Base-by-base conservation (phyloP, 2,797 vertebrate genomes). In the Trachops cirrhosus region DNA sequence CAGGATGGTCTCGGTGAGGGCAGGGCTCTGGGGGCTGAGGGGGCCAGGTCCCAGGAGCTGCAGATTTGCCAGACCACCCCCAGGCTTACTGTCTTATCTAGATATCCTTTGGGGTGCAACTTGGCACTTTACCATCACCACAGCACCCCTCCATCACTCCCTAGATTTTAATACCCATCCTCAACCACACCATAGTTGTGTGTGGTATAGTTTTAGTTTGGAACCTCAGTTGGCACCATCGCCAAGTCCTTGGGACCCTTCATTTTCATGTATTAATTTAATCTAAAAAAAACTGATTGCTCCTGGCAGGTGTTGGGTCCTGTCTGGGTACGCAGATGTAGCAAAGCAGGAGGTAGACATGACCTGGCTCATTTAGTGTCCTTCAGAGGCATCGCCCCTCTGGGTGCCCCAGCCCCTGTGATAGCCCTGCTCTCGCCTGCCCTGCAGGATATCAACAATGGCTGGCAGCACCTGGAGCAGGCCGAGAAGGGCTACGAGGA, bases 401-500 rank as follows among this genome's bases (percentile, higher is more conserved):
- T 3, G 12, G 19, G 22, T 37, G 32, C 19, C 24, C 44, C 8
- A 26, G 16, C 37, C 48, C 46, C 54, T 1, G 0, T 34, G 57
- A 22, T 5, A 86, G 44, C 34, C 52, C 22, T 5, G 11, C 52
- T 34, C 14, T 80, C 79, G 9, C 6, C 29, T 24, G 39, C 26
- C 71, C 57, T 19, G 0, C 83, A 99, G 99, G 99, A 99, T 79
- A 99, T 99, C 97, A 99, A 99, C 62, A 98, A 98, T 0, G 98
- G 99, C 0, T 99, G 99, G 99, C 99, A 99, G 97, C 99, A 98
- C 64, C 97, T 99, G 98, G 99, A 99, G 91, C 99, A 99, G 64
- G 99, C 99, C 0, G 99, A 99, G 91, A 99, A 99, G 82, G 99
- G 99, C 77, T 99, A 99, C 0, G 99, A 99, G 97, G 99, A 99